Evolutionary conservation across 2,888 invertebrate genomes (phyloP), one percentile per base, ranked within the genome.

Genomic region (Zele albiditarsus): DNA sequence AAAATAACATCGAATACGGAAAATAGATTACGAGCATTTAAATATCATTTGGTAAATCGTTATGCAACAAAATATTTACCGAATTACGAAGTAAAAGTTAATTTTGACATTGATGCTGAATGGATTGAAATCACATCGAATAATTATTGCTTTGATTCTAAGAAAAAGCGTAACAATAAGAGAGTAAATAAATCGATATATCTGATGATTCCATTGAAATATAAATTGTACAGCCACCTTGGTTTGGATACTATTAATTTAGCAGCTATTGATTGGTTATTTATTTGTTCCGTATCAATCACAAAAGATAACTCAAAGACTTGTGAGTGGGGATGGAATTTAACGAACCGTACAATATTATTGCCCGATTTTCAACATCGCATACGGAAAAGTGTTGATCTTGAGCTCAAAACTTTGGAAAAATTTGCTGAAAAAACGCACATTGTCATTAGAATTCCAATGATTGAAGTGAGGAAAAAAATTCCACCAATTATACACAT

Each of bases 201-300:
- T 83, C 85, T 94, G 63, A 94, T 94, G 93, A 91, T 94, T 81
- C 90, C 93, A 71, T 87, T 94, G 20, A 89, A 91, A 0, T 89
- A 89, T 46, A 91, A 91, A 78, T 90, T 91, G 92, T 82, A 90
- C 92, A 85, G 92, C 91, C 78, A 90, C 66, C 65, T 94, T 6
- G 93, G 94, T 0, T 91, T 96, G 1, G 93, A 95, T 82, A 91
- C 93, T 0, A 87, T 93, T 0, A 94, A 95, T 87, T 90, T 94
- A 16, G 93, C 93, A 66, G 91, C 92, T 28, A 92, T 91, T 62
- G 94, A 95, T 78, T 97, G 96, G 96, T 88, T 96, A 23, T 95
- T 93, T 85, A 94, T 93, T 20, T 96, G 96, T 84, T 91, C 92
- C 73, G 94, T 94, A 0, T 91, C 91, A 77, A 89, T 90, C 38